These are phyloP conservation scores for Hemibagrus guttatus DNA, from an alignment of 2,797 vertebrate species.

Conservation along the genomic window DNA sequence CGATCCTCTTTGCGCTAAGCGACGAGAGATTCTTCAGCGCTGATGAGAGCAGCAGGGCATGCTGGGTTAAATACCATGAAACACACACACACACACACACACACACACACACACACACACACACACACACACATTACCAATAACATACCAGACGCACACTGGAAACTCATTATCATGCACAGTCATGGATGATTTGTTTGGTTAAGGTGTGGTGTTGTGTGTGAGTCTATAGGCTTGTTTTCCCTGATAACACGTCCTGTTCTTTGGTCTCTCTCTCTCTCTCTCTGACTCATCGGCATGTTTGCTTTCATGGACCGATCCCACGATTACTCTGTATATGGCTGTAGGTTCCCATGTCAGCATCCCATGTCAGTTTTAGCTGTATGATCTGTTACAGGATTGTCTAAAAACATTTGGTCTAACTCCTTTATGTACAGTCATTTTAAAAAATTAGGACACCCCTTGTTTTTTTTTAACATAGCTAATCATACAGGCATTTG, in stretches of 20 bases:
- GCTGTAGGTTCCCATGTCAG: not conserved
- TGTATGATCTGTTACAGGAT: not conserved
- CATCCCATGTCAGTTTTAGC: not conserved
- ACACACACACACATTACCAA: constrained; percentile 34
- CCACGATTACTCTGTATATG: not conserved
- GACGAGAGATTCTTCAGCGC: constrained; percentile 58
- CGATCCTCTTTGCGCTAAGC: constrained; percentile 63
- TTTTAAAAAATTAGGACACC: too few species aligned
- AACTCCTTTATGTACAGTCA: not conserved
- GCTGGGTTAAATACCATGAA: constrained; percentile 45
- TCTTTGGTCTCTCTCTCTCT: constrained; percentile 15
- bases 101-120: not conserved
- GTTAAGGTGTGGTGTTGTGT: constrained; percentile 44
- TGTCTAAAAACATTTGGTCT: not conserved
- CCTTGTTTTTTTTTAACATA: too few species aligned
- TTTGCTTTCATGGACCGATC: constrained; percentile 1
- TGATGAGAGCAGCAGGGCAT: constrained; percentile 60
- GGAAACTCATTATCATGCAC: constrained; percentile 8
- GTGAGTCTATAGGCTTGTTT: constrained; percentile 47
- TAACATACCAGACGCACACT: constrained; percentile 30
- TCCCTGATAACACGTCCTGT: constrained; percentile 48
- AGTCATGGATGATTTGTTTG: constrained; percentile 47
- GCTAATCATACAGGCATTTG: too few species aligned
- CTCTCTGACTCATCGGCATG: constrained; percentile 25
- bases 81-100: constrained; percentile 17